Evolutionary conservation across 2,113 vertebrate genomes (phyloP), one percentile per base, ranked within the genome.

Genomic region (Leiothrix lutea): DNA sequence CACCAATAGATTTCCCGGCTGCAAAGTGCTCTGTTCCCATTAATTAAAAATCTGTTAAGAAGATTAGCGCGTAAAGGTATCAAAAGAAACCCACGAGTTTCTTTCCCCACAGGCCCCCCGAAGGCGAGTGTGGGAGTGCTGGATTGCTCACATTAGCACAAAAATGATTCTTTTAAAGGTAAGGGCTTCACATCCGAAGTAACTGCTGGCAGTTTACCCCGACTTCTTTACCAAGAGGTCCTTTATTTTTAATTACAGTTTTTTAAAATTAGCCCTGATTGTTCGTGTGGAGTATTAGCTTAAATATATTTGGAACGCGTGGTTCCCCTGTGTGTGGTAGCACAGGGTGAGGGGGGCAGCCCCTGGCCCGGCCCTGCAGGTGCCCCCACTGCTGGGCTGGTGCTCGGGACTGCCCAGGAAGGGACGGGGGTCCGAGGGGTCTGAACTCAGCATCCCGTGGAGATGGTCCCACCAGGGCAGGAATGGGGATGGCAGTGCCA

Each of bases 41-140:
- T 96, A 97, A 94, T 96, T 96, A 98, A 97, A 97, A 97, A 88
- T 94, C 96, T 96, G 95, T 96, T 97, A 96, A 92, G 86, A 92
- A 97, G 92, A 95, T 98, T 95, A 95, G 80, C 53, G 33, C 7
- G 70, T 64, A 80, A 82, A 94, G 54, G 75, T 83, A 75, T 91
- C 92, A 84, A 93, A 92, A 88, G 93, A 74, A 77, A 90, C 64
- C 90, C 64, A 71, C 35, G 88, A 90, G 69, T 93, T 95, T 82
- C 94, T 92, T 88, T 85, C 73, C 90, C 33, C 65, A 40, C 64
- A 5, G 10, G 72, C 85, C 78, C 58, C 87, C 90, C 36, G 5
- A 75, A 84, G 66, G 92, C 9, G 71, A 86, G 72, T 51, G 93
- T 96, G 85, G 95, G 89, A 87, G 93, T 85, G 91, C 84, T 77